phyloP scores from a whole-genome alignment of 2,888 invertebrate genomes.

The Halocaridina rubra region DNA sequence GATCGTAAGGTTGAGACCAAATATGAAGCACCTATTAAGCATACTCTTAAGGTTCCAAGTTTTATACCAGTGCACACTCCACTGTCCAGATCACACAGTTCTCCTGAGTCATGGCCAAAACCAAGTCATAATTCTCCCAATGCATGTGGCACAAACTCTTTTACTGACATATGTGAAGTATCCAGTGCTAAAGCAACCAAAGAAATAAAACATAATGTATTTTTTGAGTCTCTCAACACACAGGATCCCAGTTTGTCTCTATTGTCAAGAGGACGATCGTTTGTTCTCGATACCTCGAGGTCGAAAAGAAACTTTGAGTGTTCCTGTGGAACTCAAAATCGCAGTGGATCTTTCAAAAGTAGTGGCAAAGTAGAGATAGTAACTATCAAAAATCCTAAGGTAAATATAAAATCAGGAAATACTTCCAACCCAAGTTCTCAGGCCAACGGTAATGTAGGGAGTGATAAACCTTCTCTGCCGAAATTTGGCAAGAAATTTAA shows the following conservation, averaged over 20 bases:
- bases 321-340: slow-evolving; percentile 6
- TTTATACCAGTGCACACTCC: neutral
- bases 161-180: too few species aligned
- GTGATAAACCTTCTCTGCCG: neutral
- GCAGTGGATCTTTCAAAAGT: slow-evolving; percentile 38
- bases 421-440: neutral
- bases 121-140: neutral
- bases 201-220: neutral
- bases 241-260: neutral
- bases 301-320: neutral
- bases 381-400: neutral
- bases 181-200: neutral
- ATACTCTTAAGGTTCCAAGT: neutral
- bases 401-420: neutral
- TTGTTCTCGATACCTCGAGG: neutral
- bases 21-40: neutral
- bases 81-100: slow-evolving; percentile 33
- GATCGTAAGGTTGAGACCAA: neutral
- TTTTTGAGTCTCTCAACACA: neutral
- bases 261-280: slow-evolving; percentile 35
- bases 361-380: slow-evolving; percentile 51
- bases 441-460: neutral
- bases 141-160: neutral
- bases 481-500: neutral
- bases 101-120: slow-evolving; percentile 26